These are phyloP conservation scores for Ptyas mucosa DNA, from an alignment of 2,113 vertebrate genomes.

Conservation along the genomic window DNA sequence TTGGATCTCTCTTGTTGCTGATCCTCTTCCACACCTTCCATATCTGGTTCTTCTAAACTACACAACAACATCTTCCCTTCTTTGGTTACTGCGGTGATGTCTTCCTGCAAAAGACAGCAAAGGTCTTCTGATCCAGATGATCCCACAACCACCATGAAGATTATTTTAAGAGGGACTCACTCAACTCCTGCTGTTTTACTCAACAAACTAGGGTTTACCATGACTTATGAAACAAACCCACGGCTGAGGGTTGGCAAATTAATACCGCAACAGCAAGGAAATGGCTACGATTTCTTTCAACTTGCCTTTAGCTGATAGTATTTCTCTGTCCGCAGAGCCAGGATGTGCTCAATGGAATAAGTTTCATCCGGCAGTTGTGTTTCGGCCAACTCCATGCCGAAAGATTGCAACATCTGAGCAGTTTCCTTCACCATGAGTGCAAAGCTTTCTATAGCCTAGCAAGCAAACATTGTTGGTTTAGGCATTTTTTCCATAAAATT, in stretches of 20 bases:
- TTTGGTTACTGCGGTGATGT: constrained; percentile 86
- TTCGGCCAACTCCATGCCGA: constrained; percentile 92
- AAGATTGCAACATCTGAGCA: constrained; percentile 91
- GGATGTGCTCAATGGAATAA: constrained; percentile 76
- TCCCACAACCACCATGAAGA: not conserved
- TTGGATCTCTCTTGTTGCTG: constrained; percentile 72
- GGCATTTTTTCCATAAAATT: not conserved
- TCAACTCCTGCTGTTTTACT: not conserved
- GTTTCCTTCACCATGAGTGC: constrained; percentile 95
- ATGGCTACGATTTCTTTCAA: not conserved
- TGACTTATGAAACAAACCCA: not conserved
- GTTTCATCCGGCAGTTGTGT: constrained; percentile 80
- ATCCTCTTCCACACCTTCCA: constrained; percentile 66
- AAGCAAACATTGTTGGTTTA: not conserved
- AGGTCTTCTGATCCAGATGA: not conserved
- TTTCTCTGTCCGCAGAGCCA: constrained; percentile 80
- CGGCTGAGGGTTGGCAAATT: not conserved
- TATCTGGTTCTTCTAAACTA: constrained; percentile 77
- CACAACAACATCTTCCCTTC: constrained; percentile 85
- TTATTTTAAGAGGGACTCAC: not conserved
- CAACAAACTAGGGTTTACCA: not conserved
- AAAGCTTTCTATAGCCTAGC: constrained; percentile 95
- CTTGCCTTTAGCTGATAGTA: constrained; percentile 90
- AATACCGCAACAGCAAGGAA: not conserved
- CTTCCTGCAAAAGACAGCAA: constrained; percentile 71